Evolutionary conservation across 2,797 vertebrate genomes (phyloP), one percentile per base, ranked within the genome.

Genomic region (Oreochromis grahami): DNA sequence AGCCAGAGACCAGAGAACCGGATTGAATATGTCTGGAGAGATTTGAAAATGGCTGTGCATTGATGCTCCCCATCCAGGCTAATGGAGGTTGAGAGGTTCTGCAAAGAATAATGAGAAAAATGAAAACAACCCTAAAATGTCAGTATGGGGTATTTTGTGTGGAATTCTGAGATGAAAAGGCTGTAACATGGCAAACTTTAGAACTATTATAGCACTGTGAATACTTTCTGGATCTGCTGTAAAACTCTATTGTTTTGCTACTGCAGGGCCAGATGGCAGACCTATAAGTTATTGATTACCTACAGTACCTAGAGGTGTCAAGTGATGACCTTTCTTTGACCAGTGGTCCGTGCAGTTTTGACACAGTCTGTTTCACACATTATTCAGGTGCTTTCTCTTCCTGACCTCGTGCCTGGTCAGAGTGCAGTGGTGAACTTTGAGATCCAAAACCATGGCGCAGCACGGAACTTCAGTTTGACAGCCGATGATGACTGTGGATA

Each of bases 361-460:
- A 70, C 21, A 15, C 12, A 38, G 24, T 52, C 12, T 14, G 32
- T 45, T 29, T 26, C 38, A 21, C 24, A 14, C 4, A 26, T 60
- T 85, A 3, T 56, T 41, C 78, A 97, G 96, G 92, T 96, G 34
- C 78, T 91, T n/a, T 94, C 94, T 14, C 76, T 80, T 32, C 94
- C 96, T 5, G 93, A 79, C 5, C 94, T 96, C 76, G 90, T 95
- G 8, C 94, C 96, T 26, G 96, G 96, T 51, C 95, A 95, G 86
- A 93, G 78, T 26, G 91, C 94, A 19, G 48, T 21, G 21, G 91
- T 97, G 56, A 34, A 76, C 26, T 96, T 96, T 89, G 83, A 95
- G 24, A 83, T 97, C 84, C 84, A 93, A 43, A 97, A 97, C 89
- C 94, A 96, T 1, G 96, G 96, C 15, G 94, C 94, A 0, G 88